Percentiles rank a stretch among this genome's conserved stretches.
These are phyloP conservation scores for Andrena trimmerana DNA, from an alignment of 2,888 invertebrate species.

Conservation along the genomic window DNA sequence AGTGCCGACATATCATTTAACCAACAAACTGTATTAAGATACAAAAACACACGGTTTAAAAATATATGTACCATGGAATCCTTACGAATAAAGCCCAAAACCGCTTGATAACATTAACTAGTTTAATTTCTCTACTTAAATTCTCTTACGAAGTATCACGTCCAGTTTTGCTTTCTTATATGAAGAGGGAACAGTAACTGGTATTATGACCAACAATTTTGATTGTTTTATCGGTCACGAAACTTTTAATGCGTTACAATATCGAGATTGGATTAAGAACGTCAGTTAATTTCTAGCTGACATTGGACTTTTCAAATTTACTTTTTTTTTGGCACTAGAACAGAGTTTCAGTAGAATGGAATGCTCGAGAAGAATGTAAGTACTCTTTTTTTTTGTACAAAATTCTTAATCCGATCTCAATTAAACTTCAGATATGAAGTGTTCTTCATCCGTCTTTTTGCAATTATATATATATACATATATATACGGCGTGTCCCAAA, in stretches of 20 bases:
- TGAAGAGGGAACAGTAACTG: constrained; percentile 15
- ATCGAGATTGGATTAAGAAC: constrained; percentile 41
- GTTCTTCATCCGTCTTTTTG: background rate
- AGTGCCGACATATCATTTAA: constrained; percentile 9
- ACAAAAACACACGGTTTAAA: constrained; percentile 40
- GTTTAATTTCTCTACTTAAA: constrained; percentile 19
- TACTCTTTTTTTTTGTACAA: constrained; percentile 11
- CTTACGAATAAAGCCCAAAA: constrained; percentile 37
- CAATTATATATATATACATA: too few species aligned
- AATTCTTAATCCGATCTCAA: constrained; percentile 40
- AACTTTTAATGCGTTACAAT: constrained; percentile 14
- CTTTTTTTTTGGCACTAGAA: constrained; percentile 33
- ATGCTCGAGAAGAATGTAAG: constrained; percentile 10
- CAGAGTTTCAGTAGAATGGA: constrained; percentile 15
- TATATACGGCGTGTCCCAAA: too few species aligned
- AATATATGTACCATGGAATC: constrained; percentile 34
- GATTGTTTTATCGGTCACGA: background rate
- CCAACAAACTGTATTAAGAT: constrained; percentile 24
- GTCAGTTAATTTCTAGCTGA: background rate
- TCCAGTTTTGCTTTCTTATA: constrained; percentile 11
- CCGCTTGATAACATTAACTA: constrained; percentile 26
- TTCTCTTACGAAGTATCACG: constrained; percentile 23
- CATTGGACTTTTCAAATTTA: background rate
- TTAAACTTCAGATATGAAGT: background rate
- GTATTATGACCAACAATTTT: constrained; percentile 18